Evolutionary conservation across 35 echinoderm and acorn worm species (phyloP).

Genomic region (Diadema setosum): DNA sequence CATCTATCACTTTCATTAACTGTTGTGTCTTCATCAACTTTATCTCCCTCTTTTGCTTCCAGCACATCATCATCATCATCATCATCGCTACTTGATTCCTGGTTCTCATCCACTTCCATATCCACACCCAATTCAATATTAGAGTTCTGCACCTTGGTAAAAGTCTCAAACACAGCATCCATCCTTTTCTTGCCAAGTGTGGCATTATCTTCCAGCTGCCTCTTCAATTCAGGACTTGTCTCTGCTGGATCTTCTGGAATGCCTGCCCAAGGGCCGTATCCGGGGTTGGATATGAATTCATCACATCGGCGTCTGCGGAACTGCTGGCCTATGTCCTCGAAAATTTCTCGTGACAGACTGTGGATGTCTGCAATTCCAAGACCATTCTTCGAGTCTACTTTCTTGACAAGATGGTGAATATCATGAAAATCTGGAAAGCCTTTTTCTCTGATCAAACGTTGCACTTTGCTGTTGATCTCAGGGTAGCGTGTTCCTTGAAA

Average conservation of each 20-base stretch:
- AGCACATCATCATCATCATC: no score
- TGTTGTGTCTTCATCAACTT: no score
- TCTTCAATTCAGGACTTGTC: not conserved
- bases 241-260: not conserved
- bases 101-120: no score
- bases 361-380: constrained; percentile 2
- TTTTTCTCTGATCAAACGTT: constrained; percentile 29
- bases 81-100: no score
- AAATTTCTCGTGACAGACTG: not conserved
- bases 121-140: no score
- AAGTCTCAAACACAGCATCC: not conserved
- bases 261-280: not conserved
- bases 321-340: not conserved
- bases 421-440: constrained; percentile 72
- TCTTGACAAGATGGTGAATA: constrained; percentile 21
- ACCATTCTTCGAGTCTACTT: constrained; percentile 34
- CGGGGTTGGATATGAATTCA: not conserved
- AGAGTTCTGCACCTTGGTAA: no score
- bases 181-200: not conserved
- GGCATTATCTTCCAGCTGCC: not conserved
- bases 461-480: constrained; percentile 54
- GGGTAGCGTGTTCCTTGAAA: constrained; percentile 30
- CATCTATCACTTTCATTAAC: no score
- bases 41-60: no score
- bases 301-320: not conserved